Percentiles rank a stretch among this genome's conserved stretches.
Evolutionary conservation across 2,888 invertebrate genomes (phyloP).

Genomic region (Caradrina kadenii): DNA sequence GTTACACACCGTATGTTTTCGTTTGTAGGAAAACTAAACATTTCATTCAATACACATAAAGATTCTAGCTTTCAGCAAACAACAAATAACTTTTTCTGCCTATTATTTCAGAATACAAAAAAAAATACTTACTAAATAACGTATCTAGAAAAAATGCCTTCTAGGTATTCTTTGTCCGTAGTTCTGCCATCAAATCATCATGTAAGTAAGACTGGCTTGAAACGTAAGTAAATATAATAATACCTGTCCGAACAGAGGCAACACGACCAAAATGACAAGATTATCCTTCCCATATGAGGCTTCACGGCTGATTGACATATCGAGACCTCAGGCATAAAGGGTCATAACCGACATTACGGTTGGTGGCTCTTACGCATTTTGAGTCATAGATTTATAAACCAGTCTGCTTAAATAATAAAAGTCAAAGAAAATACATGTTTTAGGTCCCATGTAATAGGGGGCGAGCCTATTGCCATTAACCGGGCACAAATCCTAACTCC

Average conservation of each 20-base stretch:
- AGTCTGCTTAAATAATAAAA: conserved; percentile 4
- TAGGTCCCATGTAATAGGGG: too few relatives aligned
- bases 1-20: too few relatives aligned
- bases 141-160: not conserved
- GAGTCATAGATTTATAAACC: not conserved
- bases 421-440: too few relatives aligned
- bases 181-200: conserved; percentile 22
- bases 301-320: conserved; percentile 50
- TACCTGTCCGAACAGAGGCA: conserved; percentile 28
- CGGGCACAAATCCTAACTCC: too few relatives aligned
- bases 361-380: not conserved
- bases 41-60: not conserved
- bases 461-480: too few relatives aligned
- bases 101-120: not conserved
- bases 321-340: not conserved
- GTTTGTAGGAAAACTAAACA: not conserved
- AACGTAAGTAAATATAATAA: conserved; percentile 44
- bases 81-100: not conserved
- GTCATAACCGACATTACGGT: not conserved
- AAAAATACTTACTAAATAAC: not conserved
- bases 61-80: not conserved
- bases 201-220: conserved; percentile 22
- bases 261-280: conserved; percentile 57
- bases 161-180: not conserved
- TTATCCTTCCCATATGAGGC: conserved; percentile 56